Percentiles rank a stretch among this genome's conserved stretches.
Conservation (phyloP, 2,888 invertebrate genomes). For the Xylocampa areola region DNA sequence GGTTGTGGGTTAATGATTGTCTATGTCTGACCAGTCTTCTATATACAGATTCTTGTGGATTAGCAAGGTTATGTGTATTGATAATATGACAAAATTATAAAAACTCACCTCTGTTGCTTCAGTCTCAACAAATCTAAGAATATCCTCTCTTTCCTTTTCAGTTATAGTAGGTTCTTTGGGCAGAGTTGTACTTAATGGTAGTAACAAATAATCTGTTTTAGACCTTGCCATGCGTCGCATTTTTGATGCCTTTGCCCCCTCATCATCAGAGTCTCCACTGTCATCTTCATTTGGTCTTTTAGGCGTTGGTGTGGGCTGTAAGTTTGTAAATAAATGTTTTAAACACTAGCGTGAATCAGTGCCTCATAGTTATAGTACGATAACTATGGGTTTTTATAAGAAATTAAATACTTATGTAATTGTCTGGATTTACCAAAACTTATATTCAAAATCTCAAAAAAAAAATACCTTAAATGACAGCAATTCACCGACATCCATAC, state of each 20-base stretch:
- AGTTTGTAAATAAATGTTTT: too few species aligned
- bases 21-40: too few species aligned
- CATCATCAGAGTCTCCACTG: constrained; percentile 91
- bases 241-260: constrained; percentile 90
- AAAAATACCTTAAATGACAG: constrained; percentile 84
- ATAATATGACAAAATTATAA: not conserved
- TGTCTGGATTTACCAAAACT: too few species aligned
- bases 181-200: constrained; percentile 83
- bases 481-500: constrained; percentile 86
- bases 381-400: not conserved
- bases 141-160: constrained; percentile 94
- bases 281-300: constrained; percentile 93
- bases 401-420: too few species aligned
- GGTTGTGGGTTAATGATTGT: too few species aligned
- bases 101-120: constrained; percentile 92
- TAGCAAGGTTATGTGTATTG: not conserved
- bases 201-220: constrained; percentile 78
- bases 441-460: not conserved
- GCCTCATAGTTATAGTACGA: too few species aligned
- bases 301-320: constrained; percentile 95
- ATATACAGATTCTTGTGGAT: too few species aligned
- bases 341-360: too few species aligned
- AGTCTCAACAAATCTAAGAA: constrained; percentile 95
- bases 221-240: constrained; percentile 90
- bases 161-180: constrained; percentile 91